phyloP scores from a whole-genome alignment of 2,888 invertebrate species.

The Agriotes lineatus region DNA sequence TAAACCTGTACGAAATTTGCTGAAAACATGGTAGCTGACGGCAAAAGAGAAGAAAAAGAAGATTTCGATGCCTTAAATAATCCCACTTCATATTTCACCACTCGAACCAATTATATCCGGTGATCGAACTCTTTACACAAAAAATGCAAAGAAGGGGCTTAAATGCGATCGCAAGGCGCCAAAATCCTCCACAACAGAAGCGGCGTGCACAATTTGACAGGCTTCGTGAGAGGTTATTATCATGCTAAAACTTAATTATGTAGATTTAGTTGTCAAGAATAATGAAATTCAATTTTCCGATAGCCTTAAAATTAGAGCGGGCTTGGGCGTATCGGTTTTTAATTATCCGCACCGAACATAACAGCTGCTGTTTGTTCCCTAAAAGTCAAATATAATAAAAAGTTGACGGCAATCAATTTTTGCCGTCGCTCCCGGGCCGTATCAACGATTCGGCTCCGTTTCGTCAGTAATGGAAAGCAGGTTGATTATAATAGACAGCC shows the following conservation, averaged over 20 bases:
- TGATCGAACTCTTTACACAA: neutral
- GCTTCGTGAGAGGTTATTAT: constrained; percentile 8
- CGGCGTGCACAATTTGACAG: neutral
- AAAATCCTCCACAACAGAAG: neutral
- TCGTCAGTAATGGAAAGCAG: constrained; percentile 29
- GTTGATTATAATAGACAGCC: constrained; percentile 34
- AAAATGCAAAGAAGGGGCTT: neutral
- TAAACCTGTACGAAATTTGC: no score
- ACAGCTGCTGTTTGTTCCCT: no score
- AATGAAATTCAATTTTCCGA: neutral
- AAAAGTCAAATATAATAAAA: neutral
- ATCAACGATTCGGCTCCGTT: constrained; percentile 18
- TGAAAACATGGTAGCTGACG: no score
- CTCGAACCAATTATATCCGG: no score
- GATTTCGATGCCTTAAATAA: no score
- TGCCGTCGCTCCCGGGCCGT: neutral
- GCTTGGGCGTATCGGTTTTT: neutral
- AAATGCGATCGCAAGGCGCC: no score
- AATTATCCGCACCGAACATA: no score
- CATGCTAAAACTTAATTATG: constrained; percentile 5
- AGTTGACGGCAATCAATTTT: neutral
- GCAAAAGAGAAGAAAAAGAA: no score
- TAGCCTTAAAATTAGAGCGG: neutral
- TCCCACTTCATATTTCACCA: no score
- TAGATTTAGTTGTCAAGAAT: neutral